A percentile compares a stretch with the other conserved stretches of the same genome.
phyloP scores from a whole-genome alignment of 1,140 invertebrate genomes.

The Scaptomyza graminum region DNA sequence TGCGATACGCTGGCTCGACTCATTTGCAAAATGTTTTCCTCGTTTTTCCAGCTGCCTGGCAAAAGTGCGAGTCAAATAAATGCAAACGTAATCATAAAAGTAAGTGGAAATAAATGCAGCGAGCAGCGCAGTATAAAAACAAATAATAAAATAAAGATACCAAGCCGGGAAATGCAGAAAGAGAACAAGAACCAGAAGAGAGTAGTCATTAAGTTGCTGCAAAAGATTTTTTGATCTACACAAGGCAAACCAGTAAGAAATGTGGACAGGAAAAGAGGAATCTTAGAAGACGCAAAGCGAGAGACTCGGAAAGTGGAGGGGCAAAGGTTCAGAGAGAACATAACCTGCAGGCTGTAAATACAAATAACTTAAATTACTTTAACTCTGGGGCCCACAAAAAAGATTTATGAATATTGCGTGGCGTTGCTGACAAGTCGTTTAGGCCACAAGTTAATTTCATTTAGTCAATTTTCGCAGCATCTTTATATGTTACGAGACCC shows the following conservation, averaged over 20 bases:
- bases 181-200: background rate
- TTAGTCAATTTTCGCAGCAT: constrained; percentile 15
- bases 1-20: constrained; percentile 18
- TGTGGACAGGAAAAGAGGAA: constrained; percentile 22
- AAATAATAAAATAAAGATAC: constrained; percentile 43
- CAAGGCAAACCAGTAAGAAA: constrained; percentile 60
- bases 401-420: constrained; percentile 36
- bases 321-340: background rate
- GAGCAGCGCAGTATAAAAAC: constrained; percentile 46
- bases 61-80: constrained; percentile 48
- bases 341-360: constrained; percentile 10
- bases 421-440: constrained; percentile 40
- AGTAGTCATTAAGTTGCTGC: constrained; percentile 32
- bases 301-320: background rate
- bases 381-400: constrained; percentile 3
- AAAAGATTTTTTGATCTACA: constrained; percentile 58
- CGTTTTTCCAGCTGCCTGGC: constrained; percentile 53
- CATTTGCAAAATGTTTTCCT: constrained; percentile 66
- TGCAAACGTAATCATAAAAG: constrained; percentile 58
- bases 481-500: background rate
- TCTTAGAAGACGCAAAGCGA: background rate
- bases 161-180: background rate
- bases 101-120: constrained; percentile 50
- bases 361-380: constrained; percentile 29
- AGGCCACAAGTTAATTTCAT: constrained; percentile 31